Base-by-base conservation (phyloP, 2,888 invertebrate genomes). In the Acanthosoma haemorrhoidale region DNA sequence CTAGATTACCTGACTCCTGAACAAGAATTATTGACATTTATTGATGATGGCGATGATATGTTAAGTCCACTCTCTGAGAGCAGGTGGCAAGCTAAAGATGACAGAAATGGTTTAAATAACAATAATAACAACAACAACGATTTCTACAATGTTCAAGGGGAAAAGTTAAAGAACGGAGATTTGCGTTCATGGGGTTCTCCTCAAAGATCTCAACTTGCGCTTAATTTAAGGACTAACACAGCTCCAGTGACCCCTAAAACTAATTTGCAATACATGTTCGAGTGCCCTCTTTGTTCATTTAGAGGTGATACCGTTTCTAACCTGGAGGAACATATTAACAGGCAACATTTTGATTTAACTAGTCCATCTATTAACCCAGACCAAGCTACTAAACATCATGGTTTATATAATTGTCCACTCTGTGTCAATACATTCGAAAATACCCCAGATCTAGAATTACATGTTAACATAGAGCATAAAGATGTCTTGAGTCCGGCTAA, bases 381-480 rank as follows among this genome's bases (percentile, higher is more conserved):
- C 43, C 25, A 67, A 8, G 60, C 61, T 36, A 51, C 69, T 21
- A 59, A 51, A 8, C 68, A 70, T 6, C 43, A 32, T 34, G 36
- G 43, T 25, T 80, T 82, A 9, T 89, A 86, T 76, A 87, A 88
- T 74, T 93, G 93, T 78, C 92, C 93, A 0, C 84, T 93, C 57
- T 93, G 93, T 80, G 85, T 87, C 71, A 85, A 85, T 74, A 84
- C 86, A 61, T 91, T 90, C 78, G 83, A 85, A 59, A 87, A 87
- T 75, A 86, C 87, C n/a, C 86, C 88, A 2, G 91, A 91, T 78
- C 84, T 93, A 64, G 92, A 92, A 80, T 80, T 91, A 63, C 94
- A 94, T 78, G 92, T 93, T 1, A 92, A 92, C 81, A 88, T 90
- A 70, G 91, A 91, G 77, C 92, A 93, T 79, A 84, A 87, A 77